Conservation (phyloP, 2,113 vertebrate species). For the Pholis gunnellus region DNA sequence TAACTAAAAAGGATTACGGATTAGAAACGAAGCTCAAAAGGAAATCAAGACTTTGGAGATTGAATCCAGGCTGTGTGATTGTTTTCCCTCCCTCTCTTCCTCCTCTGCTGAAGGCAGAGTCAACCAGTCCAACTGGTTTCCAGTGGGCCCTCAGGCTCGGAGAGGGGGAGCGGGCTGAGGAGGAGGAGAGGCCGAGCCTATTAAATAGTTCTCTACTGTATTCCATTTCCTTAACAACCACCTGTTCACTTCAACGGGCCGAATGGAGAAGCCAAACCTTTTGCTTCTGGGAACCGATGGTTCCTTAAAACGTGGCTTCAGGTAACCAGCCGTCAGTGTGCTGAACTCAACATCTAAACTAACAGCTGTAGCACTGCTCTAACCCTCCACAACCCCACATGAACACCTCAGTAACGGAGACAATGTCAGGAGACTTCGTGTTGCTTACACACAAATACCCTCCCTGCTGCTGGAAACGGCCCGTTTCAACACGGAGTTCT, state of each 20-base stretch:
- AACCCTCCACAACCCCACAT: neutral
- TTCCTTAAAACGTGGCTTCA: neutral
- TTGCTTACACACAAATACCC: conserved; percentile 74
- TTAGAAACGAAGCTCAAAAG: neutral
- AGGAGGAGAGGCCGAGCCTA: conserved; percentile 32
- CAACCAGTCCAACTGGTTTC: conserved; percentile 83
- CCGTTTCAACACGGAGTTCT: conserved; percentile 26
- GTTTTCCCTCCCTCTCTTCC: conserved; percentile 41
- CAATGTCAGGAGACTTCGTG: conserved; percentile 63
- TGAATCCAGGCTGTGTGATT: conserved; percentile 21
- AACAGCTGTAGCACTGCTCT: neutral
- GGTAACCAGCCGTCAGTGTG: neutral
- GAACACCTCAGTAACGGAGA: conserved; percentile 35
- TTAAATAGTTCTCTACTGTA: conserved; percentile 27
- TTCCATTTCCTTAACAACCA: conserved; percentile 16
- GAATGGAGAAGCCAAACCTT: neutral
- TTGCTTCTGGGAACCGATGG: neutral
- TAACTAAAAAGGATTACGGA: neutral
- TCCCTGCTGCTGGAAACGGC: conserved; percentile 15
- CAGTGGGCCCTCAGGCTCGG: conserved; percentile 66
- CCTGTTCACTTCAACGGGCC: neutral
- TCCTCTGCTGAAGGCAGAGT: conserved; percentile 56
- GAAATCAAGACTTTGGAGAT: conserved; percentile 37
- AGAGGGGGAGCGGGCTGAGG: conserved; percentile 29
- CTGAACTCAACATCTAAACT: neutral